phyloP scores from a whole-genome alignment of 2,113 vertebrate species.

The Ancistrus triradiatus region DNA sequence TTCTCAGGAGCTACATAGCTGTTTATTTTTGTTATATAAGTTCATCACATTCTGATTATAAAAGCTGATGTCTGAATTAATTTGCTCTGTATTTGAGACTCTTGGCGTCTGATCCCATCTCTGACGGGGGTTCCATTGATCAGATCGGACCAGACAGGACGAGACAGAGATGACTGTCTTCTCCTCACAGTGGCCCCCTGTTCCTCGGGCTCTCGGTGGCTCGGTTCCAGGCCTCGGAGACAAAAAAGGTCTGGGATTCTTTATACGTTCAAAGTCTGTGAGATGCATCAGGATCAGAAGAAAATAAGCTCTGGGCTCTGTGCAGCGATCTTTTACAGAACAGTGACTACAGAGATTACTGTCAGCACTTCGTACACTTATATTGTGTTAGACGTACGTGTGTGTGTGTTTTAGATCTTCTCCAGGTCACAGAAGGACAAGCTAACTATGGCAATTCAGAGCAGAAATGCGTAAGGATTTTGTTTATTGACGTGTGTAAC shows the following conservation, averaged over 20 bases:
- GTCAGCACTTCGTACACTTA: slow-evolving; percentile 3
- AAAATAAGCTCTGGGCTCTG: too few species aligned
- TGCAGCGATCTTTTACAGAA: slow-evolving; percentile 5
- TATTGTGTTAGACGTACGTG: slow-evolving; percentile 11
- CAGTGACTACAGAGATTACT: slow-evolving; percentile 16
- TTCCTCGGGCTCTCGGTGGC: slow-evolving; percentile 30
- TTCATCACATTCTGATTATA: too few species aligned
- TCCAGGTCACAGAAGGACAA: neutral
- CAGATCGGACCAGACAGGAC: slow-evolving; percentile 5
- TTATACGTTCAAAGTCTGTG: neutral
- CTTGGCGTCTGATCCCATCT: neutral
- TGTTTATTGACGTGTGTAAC: too few species aligned
- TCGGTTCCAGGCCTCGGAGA: slow-evolving; percentile 31
- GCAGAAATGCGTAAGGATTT: too few species aligned
- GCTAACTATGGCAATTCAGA: too few species aligned
- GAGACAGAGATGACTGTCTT: slow-evolving; percentile 24
- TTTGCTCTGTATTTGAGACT: too few species aligned
- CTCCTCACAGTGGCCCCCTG: slow-evolving; percentile 27
- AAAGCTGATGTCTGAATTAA: too few species aligned
- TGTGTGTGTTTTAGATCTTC: neutral
- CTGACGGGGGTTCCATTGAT: neutral
- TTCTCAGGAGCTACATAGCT: too few species aligned
- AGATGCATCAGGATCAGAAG: neutral
- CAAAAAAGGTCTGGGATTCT: slow-evolving; percentile 9
- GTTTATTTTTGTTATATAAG: too few species aligned